phyloP scores from a whole-genome alignment of 2,888 invertebrate genomes.

The Anthophora plumipes region DNA sequence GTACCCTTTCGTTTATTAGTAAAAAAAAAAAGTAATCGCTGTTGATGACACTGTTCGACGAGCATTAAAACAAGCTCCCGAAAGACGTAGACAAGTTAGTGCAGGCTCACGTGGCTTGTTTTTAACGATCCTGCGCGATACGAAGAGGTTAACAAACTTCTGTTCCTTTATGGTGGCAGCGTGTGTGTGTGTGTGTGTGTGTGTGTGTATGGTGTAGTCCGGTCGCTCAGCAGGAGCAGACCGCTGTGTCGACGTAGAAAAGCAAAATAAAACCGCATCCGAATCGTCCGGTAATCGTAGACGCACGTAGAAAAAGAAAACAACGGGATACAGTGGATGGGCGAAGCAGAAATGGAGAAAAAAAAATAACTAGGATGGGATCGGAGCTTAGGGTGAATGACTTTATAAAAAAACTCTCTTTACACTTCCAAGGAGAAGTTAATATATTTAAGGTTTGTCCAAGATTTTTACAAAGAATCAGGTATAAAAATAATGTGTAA shows the following conservation, averaged over 20 bases:
- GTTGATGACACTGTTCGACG: conserved; percentile 15
- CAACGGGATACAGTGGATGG: not conserved
- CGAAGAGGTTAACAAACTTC: conserved; percentile 50
- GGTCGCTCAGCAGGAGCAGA: conserved; percentile 13
- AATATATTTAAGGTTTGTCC: not conserved
- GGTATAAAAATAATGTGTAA: not conserved
- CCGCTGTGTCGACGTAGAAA: conserved; percentile 25
- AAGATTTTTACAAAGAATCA: not conserved
- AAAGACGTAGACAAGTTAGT: conserved; percentile 13
- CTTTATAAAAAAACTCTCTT: not conserved
- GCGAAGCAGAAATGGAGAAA: conserved; percentile 1
- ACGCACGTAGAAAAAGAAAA: conserved; percentile 10
- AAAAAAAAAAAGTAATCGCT: conserved; percentile 17
- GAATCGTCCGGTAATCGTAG: conserved; percentile 23
- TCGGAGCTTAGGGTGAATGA: not conserved
- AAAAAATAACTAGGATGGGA: not conserved
- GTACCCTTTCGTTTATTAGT: conserved; percentile 31
- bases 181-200: conserved; percentile 10
- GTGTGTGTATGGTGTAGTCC: conserved; percentile 5
- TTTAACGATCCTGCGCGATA: conserved; percentile 42
- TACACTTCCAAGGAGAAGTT: not conserved
- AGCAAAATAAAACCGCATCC: conserved; percentile 29
- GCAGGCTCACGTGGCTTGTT: conserved; percentile 17
- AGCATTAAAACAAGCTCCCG: conserved; percentile 6
- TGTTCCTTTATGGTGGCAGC: conserved; percentile 36